phyloP scores from a whole-genome alignment of 2,113 vertebrate genomes.

The Chionodraco myersi region DNA sequence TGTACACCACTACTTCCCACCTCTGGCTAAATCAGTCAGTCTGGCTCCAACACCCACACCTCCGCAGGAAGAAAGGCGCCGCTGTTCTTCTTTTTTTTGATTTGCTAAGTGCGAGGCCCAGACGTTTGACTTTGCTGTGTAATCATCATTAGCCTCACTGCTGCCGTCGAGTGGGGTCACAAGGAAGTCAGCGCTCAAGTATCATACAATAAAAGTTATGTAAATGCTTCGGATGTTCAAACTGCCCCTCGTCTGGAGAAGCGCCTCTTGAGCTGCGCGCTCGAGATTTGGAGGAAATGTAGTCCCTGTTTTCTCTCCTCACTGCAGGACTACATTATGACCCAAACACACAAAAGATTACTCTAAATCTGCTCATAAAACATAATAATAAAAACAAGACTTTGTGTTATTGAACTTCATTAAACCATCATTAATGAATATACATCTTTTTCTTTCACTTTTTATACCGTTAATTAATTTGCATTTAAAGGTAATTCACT shows the following conservation, averaged over 20 bases:
- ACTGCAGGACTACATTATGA: too few relatives aligned
- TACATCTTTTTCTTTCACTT: too few relatives aligned
- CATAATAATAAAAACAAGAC: too few relatives aligned
- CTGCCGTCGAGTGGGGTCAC: constrained; percentile 51
- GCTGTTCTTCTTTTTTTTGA: constrained; percentile 30
- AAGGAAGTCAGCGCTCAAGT: constrained; percentile 48
- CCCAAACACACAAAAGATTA: too few relatives aligned
- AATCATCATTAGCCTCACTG: constrained; percentile 69
- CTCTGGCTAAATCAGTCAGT: too few relatives aligned
- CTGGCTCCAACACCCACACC: constrained; percentile 19
- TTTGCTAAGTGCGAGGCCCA: constrained; percentile 36
- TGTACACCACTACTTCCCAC: too few relatives aligned
- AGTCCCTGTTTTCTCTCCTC: not conserved
- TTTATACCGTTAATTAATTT: too few relatives aligned
- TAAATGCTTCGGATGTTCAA: constrained; percentile 37
- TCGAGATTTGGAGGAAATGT: not conserved
- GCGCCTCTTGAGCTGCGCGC: constrained; percentile 12
- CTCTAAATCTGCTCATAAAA: too few relatives aligned
- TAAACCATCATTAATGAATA: too few relatives aligned
- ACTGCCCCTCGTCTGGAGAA: constrained; percentile 16
- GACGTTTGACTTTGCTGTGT: constrained; percentile 64
- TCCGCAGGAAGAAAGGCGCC: constrained; percentile 40
- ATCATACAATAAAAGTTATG: constrained; percentile 42
- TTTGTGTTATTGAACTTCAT: too few relatives aligned
- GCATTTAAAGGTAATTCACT: too few relatives aligned